These are phyloP conservation scores for Drosophila bocki DNA, from an alignment of 1,140 invertebrate genomes.

Conservation along the genomic window DNA sequence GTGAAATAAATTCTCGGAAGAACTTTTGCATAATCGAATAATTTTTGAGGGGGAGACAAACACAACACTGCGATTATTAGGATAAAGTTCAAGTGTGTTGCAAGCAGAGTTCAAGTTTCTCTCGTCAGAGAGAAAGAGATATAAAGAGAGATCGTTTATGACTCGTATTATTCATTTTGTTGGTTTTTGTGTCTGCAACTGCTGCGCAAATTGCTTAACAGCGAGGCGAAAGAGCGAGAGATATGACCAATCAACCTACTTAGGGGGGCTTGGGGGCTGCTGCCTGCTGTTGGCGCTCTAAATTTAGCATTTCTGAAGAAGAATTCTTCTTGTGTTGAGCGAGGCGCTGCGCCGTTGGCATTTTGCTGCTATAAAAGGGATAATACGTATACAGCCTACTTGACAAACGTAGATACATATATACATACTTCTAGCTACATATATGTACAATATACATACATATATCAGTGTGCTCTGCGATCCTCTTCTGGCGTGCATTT, in stretches of 20 bases:
- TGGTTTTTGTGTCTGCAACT: constrained; percentile 67
- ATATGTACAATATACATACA: constrained; percentile 4
- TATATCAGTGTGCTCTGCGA: not conserved
- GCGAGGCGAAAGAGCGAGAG: constrained; percentile 33
- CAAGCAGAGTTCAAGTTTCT: constrained; percentile 66
- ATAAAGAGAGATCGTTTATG: constrained; percentile 10
- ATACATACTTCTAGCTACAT: not conserved
- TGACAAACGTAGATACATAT: constrained; percentile 15
- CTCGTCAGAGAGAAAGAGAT: constrained; percentile 8
- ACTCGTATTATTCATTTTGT: constrained; percentile 30
- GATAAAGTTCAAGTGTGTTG: constrained; percentile 58
- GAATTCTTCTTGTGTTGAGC: constrained; percentile 41
- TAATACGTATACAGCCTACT: constrained; percentile 64
- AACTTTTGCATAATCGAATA: constrained; percentile 37
- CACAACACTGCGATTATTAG: constrained; percentile 9
- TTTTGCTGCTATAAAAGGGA: constrained; percentile 79
- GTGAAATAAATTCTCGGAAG: constrained; percentile 35
- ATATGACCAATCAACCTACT: constrained; percentile 84
- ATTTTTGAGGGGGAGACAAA: not conserved
- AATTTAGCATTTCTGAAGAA: constrained; percentile 81
- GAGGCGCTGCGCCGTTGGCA: constrained; percentile 65
- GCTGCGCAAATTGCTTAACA: constrained; percentile 75
- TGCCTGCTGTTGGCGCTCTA: constrained; percentile 63
- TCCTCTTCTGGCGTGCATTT: constrained; percentile 48
- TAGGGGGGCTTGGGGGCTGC: constrained; percentile 53